Conservation (phyloP, 2,113 vertebrate genomes). For the Sander lucioperca region DNA sequence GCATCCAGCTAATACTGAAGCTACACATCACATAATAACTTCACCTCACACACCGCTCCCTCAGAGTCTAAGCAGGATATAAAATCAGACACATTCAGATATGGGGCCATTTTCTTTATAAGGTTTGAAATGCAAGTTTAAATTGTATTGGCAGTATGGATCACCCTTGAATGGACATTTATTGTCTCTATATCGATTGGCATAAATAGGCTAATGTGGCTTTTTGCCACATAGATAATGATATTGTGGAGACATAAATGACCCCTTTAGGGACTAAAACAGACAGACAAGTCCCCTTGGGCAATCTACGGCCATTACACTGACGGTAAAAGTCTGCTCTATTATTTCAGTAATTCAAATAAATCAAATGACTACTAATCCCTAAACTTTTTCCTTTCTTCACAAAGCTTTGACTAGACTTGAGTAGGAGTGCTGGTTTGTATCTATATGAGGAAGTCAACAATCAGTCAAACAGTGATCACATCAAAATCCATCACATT, state of each 20-base stretch:
- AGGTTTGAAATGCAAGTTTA: conserved; percentile 24
- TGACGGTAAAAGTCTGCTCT: conserved; percentile 30
- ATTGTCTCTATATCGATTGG: conserved; percentile 67
- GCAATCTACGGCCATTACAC: conserved; percentile 34
- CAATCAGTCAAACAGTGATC: not conserved
- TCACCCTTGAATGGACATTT: conserved; percentile 33
- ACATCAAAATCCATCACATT: not conserved
- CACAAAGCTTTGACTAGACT: conserved; percentile 13
- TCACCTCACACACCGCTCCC: conserved; percentile 7
- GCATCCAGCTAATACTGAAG: conserved; percentile 21
- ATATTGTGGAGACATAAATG: conserved; percentile 60
- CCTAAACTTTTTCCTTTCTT: conserved; percentile 22
- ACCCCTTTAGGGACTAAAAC: conserved; percentile 64
- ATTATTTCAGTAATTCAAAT: conserved; percentile 37
- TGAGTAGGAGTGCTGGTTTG: not conserved
- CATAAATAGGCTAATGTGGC: conserved; percentile 71
- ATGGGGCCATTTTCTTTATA: conserved; percentile 6
- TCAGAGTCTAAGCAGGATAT: not conserved
- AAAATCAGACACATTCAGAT: conserved; percentile 10
- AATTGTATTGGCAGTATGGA: conserved; percentile 33
- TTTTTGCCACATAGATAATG: conserved; percentile 64
- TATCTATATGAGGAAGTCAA: not conserved
- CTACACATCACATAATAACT: conserved; percentile 36
- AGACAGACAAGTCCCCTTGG: conserved; percentile 50
- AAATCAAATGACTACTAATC: conserved; percentile 40